These are phyloP conservation scores for Notarius lentiginosus DNA, from an alignment of 2,113 vertebrate species.

Conservation along the genomic window DNA sequence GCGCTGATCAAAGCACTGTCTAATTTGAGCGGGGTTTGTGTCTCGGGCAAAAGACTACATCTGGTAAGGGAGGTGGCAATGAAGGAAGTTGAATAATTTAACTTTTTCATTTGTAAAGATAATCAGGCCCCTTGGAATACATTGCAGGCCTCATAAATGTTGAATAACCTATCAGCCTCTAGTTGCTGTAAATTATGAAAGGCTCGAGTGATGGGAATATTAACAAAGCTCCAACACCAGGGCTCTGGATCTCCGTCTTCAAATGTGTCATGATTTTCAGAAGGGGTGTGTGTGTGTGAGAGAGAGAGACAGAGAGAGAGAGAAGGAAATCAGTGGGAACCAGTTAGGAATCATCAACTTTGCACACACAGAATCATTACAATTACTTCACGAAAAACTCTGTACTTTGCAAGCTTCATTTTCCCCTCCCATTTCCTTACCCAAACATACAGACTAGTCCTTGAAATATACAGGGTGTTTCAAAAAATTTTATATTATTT, in stretches of 20 bases:
- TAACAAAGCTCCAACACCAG: conserved; percentile 84
- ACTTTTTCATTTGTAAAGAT: conserved; percentile 99
- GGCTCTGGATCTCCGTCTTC: conserved; percentile 73
- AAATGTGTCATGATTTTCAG: conserved; percentile 77
- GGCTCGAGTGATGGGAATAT: conserved; percentile 90
- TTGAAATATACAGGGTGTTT: not conserved
- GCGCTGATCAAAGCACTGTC: conserved; percentile 55
- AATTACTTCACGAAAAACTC: not conserved
- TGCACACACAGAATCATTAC: conserved; percentile 6
- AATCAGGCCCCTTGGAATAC: conserved; percentile 98
- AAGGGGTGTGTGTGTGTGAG: conserved; percentile 58
- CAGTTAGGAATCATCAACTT: conserved; percentile 2
- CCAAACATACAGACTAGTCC: not conserved
- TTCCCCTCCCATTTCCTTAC: not conserved
- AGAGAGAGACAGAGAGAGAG: not conserved
- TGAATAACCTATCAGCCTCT: conserved; percentile 99
- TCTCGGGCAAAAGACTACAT: conserved; percentile 68
- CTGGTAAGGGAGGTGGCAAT: conserved; percentile 63
- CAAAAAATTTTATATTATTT: too few relatives aligned
- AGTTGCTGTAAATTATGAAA: conserved; percentile 99
- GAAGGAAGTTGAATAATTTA: conserved; percentile 92
- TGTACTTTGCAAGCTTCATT: not conserved
- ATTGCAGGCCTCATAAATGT: conserved; percentile 99
- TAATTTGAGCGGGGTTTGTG: conserved; percentile 60
- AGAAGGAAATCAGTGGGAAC: not conserved